Conservation (phyloP, 2,113 vertebrate genomes). For the Megalops atlanticus region DNA sequence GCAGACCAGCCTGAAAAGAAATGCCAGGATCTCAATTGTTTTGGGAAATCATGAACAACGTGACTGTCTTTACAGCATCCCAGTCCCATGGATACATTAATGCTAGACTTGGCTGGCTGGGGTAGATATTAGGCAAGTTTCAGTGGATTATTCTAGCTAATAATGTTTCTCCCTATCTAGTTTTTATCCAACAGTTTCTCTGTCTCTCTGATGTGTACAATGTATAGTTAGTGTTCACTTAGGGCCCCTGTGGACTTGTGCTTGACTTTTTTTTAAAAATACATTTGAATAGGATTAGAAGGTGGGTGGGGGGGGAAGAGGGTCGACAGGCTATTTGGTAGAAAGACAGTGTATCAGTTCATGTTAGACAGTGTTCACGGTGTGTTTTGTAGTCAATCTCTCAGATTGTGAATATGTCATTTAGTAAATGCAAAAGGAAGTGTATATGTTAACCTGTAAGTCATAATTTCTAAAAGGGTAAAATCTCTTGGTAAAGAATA, state of each 20-base stretch:
- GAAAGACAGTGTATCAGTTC: constrained; percentile 66
- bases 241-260: constrained; percentile 69
- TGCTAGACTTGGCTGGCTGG: constrained; percentile 72
- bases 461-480: constrained; percentile 49
- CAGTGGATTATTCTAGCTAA: constrained; percentile 71
- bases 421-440: constrained; percentile 61
- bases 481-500: constrained; percentile 43
- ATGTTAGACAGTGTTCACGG: constrained; percentile 55
- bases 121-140: constrained; percentile 66
- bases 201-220: constrained; percentile 73
- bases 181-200: constrained; percentile 6
- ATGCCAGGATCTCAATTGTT: constrained; percentile 64
- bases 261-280: constrained; percentile 55
- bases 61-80: constrained; percentile 71
- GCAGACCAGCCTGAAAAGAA: constrained; percentile 50
- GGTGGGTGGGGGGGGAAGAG: constrained; percentile 53
- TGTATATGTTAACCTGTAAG: constrained; percentile 55
- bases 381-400: constrained; percentile 71
- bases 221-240: constrained; percentile 76
- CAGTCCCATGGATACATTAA: constrained; percentile 73
- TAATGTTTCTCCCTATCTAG: constrained; percentile 56
- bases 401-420: constrained; percentile 69
- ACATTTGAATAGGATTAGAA: constrained; percentile 67
- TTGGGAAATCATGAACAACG: constrained; percentile 67
- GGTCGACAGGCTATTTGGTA: constrained; percentile 67